Conservation (phyloP, 35 echinoderm and acorn worm species). For the Amphiura filiformis region DNA sequence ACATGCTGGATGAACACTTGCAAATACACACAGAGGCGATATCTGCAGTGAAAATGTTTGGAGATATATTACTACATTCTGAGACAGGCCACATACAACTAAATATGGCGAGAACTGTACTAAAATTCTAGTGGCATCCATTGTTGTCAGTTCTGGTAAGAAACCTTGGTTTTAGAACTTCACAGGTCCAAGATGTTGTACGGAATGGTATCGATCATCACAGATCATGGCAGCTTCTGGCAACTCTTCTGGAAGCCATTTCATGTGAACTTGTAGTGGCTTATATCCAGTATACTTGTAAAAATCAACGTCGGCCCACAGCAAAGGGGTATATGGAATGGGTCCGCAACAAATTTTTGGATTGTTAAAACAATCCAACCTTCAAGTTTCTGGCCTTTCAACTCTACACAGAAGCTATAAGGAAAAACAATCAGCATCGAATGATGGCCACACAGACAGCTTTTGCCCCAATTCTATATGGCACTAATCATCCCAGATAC, state of each 20-base stretch:
- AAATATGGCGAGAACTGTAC: slow-evolving; percentile 16
- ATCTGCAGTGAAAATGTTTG: slow-evolving; percentile 1
- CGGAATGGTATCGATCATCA: slow-evolving; percentile 33
- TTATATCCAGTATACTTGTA: not conserved
- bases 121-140: slow-evolving; percentile 20
- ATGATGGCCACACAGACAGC: slow-evolving; percentile 34
- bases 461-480: not conserved
- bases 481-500: not conserved
- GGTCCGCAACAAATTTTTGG: not conserved
- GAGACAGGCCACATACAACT: slow-evolving; percentile 15
- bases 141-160: slow-evolving; percentile 1
- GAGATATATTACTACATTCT: slow-evolving; percentile 23
- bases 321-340: slow-evolving; percentile 34
- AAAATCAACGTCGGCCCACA: not conserved
- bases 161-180: slow-evolving; percentile 13
- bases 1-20: slow-evolving; percentile 3
- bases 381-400: slow-evolving; percentile 5
- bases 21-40: not conserved
- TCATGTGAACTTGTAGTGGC: slow-evolving; percentile 21
- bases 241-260: not conserved
- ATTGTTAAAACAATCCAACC: not conserved
- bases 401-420: not conserved
- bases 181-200: not conserved
- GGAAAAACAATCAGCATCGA: slow-evolving; percentile 15
- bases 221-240: not conserved